Base-by-base conservation (phyloP, 2,797 vertebrate genomes). In the Enteromius trimaculatus region DNA sequence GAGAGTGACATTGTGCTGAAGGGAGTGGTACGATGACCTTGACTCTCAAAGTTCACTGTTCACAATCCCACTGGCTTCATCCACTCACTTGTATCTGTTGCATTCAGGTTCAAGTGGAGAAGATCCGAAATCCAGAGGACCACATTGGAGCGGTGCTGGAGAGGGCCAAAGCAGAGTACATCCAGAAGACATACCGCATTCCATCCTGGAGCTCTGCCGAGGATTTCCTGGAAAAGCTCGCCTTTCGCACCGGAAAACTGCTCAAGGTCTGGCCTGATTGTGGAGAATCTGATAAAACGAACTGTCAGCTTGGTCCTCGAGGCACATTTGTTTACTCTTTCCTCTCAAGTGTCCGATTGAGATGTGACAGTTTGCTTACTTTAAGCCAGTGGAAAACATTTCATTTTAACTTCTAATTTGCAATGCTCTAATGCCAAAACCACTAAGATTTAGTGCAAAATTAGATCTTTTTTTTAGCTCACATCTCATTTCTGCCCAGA, bases 1-100 rank as follows among this genome's bases (percentile, higher is more conserved):
- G 98, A 99, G 88, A 95, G 96, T 0, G 98, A 99, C 90, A 97
- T 97, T 7, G 97, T 99, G 62, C 93, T 99, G 55, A 99, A 99
- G 90, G 98, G 98, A 92, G 98, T 99, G 93, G 98, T 99, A 91
- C 34, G 97, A 60, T 51, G 17, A 47, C 84, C 60, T 76, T 55
- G 11, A 72, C 2, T 26, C 5, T 31, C 62, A 34, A 16, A 60
- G 29, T 72, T 17, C 14, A 11, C 34, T 34, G 3, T 74, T 69
- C 71, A 7, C 16, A 14, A 23, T 75, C n/a, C 42, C 39, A 55
- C 5, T 14, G 0, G 53, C 9, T 37, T 69, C 23, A 17, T 31
- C 17, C 2, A 11, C 42, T 79, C 37, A 62, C 19, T 47, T 60
- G 23, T 34, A 39, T 82, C 21, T n/a, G 6, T 85, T 0, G 26